Percentiles rank a stretch among this genome's conserved stretches.
phyloP scores from a whole-genome alignment of 2,888 invertebrate species.

The Diplolepis rosae region DNA sequence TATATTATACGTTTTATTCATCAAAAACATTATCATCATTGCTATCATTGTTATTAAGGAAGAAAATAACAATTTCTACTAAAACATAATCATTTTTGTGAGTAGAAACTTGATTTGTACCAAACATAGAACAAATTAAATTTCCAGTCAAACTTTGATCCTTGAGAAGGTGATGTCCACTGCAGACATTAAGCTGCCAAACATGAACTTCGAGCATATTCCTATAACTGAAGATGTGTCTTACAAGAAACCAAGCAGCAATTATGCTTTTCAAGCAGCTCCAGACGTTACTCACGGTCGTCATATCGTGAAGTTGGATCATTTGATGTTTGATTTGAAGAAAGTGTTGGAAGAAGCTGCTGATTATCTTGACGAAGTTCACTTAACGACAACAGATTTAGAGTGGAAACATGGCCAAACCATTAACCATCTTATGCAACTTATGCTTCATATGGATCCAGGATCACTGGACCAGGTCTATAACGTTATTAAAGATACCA shows the following conservation, averaged over 20 bases:
- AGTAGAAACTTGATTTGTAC: background rate
- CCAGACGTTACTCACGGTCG: slow-evolving; percentile 68
- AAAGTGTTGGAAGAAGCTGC: slow-evolving; percentile 65
- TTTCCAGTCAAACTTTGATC: slow-evolving; percentile 67
- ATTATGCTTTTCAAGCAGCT: slow-evolving; percentile 50
- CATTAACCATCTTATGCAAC: slow-evolving; percentile 64
- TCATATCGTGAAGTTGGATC: slow-evolving; percentile 57
- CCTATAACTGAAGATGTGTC: slow-evolving; percentile 56
- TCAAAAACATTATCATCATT: background rate
- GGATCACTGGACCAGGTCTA: slow-evolving; percentile 63
- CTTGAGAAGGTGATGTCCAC: slow-evolving; percentile 56
- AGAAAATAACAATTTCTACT: too few relatives aligned
- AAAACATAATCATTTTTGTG: background rate
- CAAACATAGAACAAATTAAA: background rate
- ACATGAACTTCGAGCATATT: slow-evolving; percentile 44
- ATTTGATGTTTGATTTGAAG: slow-evolving; percentile 56
- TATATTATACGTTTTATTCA: background rate
- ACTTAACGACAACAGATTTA: slow-evolving; percentile 63
- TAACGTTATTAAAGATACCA: slow-evolving; percentile 43
- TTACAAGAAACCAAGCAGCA: slow-evolving; percentile 54
- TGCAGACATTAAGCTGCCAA: slow-evolving; percentile 42
- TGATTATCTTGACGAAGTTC: slow-evolving; percentile 66
- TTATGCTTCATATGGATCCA: slow-evolving; percentile 65
- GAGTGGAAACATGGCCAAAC: slow-evolving; percentile 66
- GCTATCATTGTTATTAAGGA: too few relatives aligned